phyloP scores from a whole-genome alignment of 2,113 vertebrate species.

The Sebastes schlegelii region DNA sequence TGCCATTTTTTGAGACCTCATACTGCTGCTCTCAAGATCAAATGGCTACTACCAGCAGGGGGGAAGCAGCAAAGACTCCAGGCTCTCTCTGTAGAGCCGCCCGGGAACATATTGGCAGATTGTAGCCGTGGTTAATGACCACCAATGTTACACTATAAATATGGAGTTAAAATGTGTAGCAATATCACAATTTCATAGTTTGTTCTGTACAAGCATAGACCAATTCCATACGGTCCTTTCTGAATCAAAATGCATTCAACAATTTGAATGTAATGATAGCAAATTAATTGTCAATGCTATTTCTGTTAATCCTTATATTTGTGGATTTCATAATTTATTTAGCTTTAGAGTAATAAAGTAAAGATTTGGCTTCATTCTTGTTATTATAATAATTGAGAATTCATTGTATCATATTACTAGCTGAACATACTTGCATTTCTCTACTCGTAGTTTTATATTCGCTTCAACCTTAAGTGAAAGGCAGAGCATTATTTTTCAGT shows the following conservation, averaged over 20 bases:
- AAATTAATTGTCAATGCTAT: not conserved
- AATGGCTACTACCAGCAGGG: constrained; percentile 14
- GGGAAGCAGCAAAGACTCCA: not conserved
- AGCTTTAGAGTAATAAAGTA: not conserved
- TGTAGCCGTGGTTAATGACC: not conserved
- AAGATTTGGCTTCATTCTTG: not conserved
- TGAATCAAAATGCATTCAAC: not conserved
- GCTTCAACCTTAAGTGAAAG: not conserved
- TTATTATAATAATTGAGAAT: not conserved
- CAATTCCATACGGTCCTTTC: not conserved
- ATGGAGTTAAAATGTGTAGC: not conserved
- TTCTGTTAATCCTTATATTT: not conserved
- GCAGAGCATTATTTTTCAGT: not conserved
- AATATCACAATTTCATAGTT: not conserved
- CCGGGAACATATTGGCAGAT: not conserved
- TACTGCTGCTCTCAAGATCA: constrained; percentile 15
- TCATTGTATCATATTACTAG: not conserved
- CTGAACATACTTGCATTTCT: not conserved
- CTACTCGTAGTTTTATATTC: not conserved
- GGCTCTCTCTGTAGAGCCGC: not conserved
- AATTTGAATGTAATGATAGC: not conserved
- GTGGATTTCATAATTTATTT: not conserved
- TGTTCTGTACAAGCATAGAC: not conserved
- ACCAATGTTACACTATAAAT: not conserved
- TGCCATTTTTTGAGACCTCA: not conserved